phyloP scores from a whole-genome alignment of 2,888 invertebrate genomes.

The Eupeodes latifasciatus region DNA sequence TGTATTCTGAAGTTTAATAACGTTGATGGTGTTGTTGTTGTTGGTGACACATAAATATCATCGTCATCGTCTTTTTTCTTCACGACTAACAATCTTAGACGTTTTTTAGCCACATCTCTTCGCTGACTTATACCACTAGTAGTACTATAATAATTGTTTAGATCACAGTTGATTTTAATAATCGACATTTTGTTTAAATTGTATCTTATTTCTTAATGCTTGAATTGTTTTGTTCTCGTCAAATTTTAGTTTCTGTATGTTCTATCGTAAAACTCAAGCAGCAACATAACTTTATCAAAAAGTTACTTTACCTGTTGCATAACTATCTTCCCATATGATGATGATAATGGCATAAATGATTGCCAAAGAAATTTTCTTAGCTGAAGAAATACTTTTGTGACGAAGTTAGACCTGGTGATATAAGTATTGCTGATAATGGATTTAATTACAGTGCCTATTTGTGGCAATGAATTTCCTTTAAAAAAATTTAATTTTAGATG shows the following conservation, averaged over 20 bases:
- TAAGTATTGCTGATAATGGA: background rate
- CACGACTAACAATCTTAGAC: conserved; percentile 56
- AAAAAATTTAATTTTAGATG: conserved; percentile 64
- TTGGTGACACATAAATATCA: conserved; percentile 4
- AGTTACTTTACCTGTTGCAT: conserved; percentile 14
- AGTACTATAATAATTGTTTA: conserved; percentile 74
- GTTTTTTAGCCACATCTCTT: conserved; percentile 76
- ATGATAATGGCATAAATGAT: conserved; percentile 41
- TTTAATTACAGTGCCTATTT: conserved; percentile 56
- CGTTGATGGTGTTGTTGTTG: conserved; percentile 32
- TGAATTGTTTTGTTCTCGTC: conserved; percentile 12
- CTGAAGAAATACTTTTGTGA: conserved; percentile 30
- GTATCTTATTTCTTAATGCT: conserved; percentile 28
- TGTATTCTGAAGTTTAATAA: conserved; percentile 48
- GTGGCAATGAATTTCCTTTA: conserved; percentile 64
- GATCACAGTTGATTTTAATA: conserved; percentile 77
- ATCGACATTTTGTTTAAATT: conserved; percentile 74
- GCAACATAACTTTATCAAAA: background rate
- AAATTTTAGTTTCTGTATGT: background rate
- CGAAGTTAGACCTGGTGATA: background rate
- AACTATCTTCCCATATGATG: conserved; percentile 29
- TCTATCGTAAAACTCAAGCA: background rate
- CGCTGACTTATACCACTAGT: conserved; percentile 77
- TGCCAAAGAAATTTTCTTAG: conserved; percentile 56
- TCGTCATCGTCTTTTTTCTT: conserved; percentile 5